Conservation (phyloP, 2,888 invertebrate genomes). For the Eupithecia exiguata region DNA sequence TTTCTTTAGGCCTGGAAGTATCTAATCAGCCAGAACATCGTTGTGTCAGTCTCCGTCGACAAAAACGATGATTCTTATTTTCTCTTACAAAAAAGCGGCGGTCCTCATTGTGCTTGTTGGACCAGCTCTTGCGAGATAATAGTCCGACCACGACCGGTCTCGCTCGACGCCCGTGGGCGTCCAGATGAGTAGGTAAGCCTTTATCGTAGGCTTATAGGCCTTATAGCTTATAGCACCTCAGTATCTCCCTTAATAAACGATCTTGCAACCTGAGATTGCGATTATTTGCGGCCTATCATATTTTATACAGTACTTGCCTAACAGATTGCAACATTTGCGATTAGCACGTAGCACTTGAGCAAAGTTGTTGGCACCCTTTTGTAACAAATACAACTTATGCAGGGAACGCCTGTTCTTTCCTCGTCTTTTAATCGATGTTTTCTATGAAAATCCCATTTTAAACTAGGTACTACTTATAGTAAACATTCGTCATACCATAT, state of each 20-base stretch:
- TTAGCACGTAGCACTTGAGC: conserved; percentile 22
- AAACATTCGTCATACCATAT: conserved; percentile 48
- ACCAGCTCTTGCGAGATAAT: conserved; percentile 43
- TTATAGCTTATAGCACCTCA: conserved; percentile 29
- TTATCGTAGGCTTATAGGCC: conserved; percentile 14
- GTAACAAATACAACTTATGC: background rate
- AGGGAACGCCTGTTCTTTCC: conserved; percentile 1
- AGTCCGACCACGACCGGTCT: conserved; percentile 44
- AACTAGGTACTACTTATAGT: background rate
- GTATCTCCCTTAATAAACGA: conserved; percentile 36
- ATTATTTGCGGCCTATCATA: conserved; percentile 44
- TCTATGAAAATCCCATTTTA: background rate
- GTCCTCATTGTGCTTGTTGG: conserved; percentile 31
- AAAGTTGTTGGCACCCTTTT: background rate
- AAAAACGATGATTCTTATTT: conserved; percentile 30
- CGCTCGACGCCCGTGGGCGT: conserved; percentile 42
- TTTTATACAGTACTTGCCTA: conserved; percentile 40
- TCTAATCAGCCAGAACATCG: conserved; percentile 8
- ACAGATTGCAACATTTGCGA: conserved; percentile 39
- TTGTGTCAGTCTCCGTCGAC: conserved; percentile 6
- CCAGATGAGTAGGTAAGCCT: conserved; percentile 33
- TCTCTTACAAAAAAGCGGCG: conserved; percentile 23
- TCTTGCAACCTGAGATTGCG: conserved; percentile 41
- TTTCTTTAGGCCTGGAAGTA: background rate
- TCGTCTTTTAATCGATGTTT: background rate